Evolutionary conservation across 2,888 invertebrate genomes (phyloP).

Genomic region (Selenia dentaria): DNA sequence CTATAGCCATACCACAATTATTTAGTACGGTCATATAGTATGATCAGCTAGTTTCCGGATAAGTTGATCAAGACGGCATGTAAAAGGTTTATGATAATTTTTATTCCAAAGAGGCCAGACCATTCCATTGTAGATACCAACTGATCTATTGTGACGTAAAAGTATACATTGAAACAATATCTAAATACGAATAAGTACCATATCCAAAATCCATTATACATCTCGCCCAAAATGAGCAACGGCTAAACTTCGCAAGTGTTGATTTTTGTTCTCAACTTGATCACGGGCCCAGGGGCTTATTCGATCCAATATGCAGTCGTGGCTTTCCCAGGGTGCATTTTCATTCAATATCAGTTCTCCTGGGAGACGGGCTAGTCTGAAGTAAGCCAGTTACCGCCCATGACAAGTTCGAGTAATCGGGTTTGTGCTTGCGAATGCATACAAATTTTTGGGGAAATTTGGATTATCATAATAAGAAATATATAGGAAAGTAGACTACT

Average conservation of each 20-base stretch:
- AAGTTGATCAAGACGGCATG: too few species aligned
- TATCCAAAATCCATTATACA: constrained; percentile 36
- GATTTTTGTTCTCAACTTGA: constrained; percentile 78
- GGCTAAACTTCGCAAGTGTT: constrained; percentile 54
- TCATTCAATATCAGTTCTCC: constrained; percentile 37
- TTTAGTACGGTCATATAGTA: too few species aligned
- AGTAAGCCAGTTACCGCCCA: constrained; percentile 22
- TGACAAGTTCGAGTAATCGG: constrained; percentile 12
- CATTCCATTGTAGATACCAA: too few species aligned
- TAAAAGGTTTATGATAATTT: too few species aligned
- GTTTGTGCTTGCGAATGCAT: constrained; percentile 2
- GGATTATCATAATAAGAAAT: too few species aligned
- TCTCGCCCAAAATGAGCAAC: constrained; percentile 5
- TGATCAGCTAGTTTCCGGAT: too few species aligned
- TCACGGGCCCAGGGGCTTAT: constrained; percentile 22
- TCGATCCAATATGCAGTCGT: constrained; percentile 30
- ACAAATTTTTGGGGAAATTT: constrained; percentile 6
- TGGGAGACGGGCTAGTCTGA: constrained; percentile 17
- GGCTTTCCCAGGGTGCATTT: constrained; percentile 56
- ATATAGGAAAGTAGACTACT: too few species aligned
- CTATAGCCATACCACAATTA: too few species aligned
- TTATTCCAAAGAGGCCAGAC: too few species aligned
- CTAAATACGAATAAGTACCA: constrained; percentile 34
- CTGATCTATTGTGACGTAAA: too few species aligned
- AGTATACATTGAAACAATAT: too few species aligned